Base-by-base conservation (phyloP, 2,797 vertebrate genomes). In the Myioborus melanocephalus region DNA sequence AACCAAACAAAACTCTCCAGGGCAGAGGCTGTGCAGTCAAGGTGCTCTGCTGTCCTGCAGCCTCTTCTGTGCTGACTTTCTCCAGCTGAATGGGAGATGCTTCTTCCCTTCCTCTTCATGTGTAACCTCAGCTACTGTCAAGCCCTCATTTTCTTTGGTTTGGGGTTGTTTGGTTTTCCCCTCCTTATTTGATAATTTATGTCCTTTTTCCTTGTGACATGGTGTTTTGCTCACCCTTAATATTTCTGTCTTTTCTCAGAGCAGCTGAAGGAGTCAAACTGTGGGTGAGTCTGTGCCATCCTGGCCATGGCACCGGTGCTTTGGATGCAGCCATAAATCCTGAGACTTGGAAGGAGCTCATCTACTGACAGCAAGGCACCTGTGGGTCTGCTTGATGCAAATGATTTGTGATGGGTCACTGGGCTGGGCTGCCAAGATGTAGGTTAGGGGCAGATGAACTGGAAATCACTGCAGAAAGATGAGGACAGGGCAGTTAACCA, bases 281-380 rank as follows among this genome's bases (percentile, higher is more conserved):
- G 68, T 2, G 2, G 21, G 13, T 23, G 47, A 71, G 43, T 18
- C 63, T 26, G 22, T 61, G 50, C 30, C 32, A 28, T 24, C 28
- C 72, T 55, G 46, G 56, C 43, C 4, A 0, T 19, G 41, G 61
- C 64, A 43, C 52, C 9, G 7, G 43, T 21, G 37, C 3, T 34
- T 5, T n/a, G 60, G 64, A 81, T 19, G 53, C 5, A 17, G 19
- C 53, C 43, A 8, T 34, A 65, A 79, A 83, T 41, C 72, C 76
- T 21, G 47, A 80, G 43, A 46, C 57, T 88, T 68, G 32, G 71
- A 64, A 53, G 41, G 46, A 89, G 22, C 24, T 71, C 3, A 6
- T 71, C 13, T 57, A 21, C 76, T 1, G 2, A 49, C 61, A 47
- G 60, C 37, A 68, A 26, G 0, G 0, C 13, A 10, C 14, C 27